Evolutionary conservation across 2,888 invertebrate genomes (phyloP).

Genomic region (Eilema sororculum): DNA sequence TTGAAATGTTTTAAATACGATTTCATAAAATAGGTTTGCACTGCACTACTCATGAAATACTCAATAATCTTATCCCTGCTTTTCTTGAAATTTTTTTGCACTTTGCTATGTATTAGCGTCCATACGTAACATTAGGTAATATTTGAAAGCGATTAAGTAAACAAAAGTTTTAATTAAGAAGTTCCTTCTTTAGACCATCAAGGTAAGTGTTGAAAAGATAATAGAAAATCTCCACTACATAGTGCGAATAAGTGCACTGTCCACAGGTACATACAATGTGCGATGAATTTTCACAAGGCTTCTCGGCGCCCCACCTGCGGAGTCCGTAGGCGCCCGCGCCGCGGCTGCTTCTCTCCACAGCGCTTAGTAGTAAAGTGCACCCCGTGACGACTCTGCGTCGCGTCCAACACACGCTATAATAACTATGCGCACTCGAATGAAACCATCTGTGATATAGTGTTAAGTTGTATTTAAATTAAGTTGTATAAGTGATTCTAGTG

Average conservation of each 20-base stretch:
- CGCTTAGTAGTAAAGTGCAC: slow-evolving; percentile 65
- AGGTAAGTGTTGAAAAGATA: neutral
- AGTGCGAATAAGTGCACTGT: slow-evolving; percentile 52
- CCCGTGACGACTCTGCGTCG: slow-evolving; percentile 68
- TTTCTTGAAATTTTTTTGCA: neutral
- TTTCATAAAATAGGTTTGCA: neutral
- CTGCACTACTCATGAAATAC: neutral
- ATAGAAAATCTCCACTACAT: neutral
- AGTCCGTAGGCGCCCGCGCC: slow-evolving; percentile 69
- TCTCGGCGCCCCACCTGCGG: slow-evolving; percentile 74
- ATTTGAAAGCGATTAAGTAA: neutral
- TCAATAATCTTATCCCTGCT: too few relatives aligned
- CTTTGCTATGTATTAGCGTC: neutral
- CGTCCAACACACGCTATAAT: slow-evolving; percentile 53
- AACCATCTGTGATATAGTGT: slow-evolving; percentile 84
- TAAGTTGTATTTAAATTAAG: slow-evolving; percentile 74
- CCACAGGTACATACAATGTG: slow-evolving; percentile 46
- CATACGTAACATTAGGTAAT: neutral
- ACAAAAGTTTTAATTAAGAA: neutral
- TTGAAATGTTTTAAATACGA: neutral
- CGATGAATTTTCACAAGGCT: slow-evolving; percentile 83
- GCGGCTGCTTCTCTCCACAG: slow-evolving; percentile 59
- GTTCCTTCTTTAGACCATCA: neutral
- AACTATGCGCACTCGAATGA: slow-evolving; percentile 75
- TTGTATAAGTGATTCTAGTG: slow-evolving; percentile 62